Evolutionary conservation across 2,113 vertebrate species (phyloP), one percentile per base, ranked within the genome.

Genomic region (Hypomesus transpacificus): DNA sequence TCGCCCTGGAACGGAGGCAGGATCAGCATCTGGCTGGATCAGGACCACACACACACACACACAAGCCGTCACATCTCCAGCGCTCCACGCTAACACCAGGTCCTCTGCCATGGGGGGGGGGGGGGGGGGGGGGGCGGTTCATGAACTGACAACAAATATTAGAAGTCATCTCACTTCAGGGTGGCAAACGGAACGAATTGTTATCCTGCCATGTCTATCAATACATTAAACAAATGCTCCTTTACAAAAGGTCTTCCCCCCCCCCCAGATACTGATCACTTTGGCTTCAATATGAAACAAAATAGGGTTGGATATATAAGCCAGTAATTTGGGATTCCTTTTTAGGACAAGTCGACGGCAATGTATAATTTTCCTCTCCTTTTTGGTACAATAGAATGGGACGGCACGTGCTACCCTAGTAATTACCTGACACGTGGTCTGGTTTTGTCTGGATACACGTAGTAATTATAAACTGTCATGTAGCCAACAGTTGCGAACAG

Each of bases 391-490:
- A 91, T 90, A 88, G 88, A 89, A 95, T 93, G 91, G 39, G 92
- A 91, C 94, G 94, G 95, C 96, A 96, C 94, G 93, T 95, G 95
- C 95, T 95, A 93, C 86, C 86, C 94, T 85, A 73, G 94, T 94
- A 96, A 98, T 98, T 98, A 98, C 97, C 97, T 99, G 95, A 98
- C 96, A 98, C 95, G 97, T 96, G 97, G 97, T 95, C 96, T 93
- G 93, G 96, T 99, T 98, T 98, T 99, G 96, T 98, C 96, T 97
- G 97, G 97, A 90, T 98, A 98, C 92, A 98, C 97, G 91, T 99
- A 98, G 96, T 99, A 99, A 99, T 98, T 99, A 98, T 98, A 99
- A 94, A 99, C 96, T 94, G 97, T 99, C 96, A 99, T 98, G 94
- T 99, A 98, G 96, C 96, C 96, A 92, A 97, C 95, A 82, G 95